These are phyloP conservation scores for Drosophila willistoni DNA, from an alignment of 1,140 invertebrate genomes.

Conservation along the genomic window DNA sequence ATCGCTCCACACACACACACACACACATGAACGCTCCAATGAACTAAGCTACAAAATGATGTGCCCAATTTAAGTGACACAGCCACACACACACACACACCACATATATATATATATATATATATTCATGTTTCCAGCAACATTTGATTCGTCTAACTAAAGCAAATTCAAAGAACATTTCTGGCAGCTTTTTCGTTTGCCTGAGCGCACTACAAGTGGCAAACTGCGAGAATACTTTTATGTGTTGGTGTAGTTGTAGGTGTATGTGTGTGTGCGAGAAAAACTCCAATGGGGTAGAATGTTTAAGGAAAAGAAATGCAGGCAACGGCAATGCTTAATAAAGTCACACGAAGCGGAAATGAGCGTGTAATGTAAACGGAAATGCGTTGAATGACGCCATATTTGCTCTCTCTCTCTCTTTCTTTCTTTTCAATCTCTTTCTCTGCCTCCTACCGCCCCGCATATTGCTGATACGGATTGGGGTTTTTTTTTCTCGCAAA, in stretches of 20 bases:
- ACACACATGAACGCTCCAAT: constrained; percentile 17
- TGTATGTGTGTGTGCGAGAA: neutral
- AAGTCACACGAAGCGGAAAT: constrained; percentile 78
- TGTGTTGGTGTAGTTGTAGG: neutral
- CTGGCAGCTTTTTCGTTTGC: constrained; percentile 59
- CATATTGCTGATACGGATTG: constrained; percentile 1
- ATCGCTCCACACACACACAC: neutral
- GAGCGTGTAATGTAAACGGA: constrained; percentile 80
- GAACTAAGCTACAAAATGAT: constrained; percentile 56
- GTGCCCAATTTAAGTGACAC: constrained; percentile 52
- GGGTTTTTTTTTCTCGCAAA: constrained; percentile 14
- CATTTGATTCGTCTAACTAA: constrained; percentile 55
- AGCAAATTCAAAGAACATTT: constrained; percentile 65
- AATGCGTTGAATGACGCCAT: constrained; percentile 77
- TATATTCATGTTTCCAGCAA: neutral
- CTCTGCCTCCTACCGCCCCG: neutral
- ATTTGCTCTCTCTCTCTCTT: constrained; percentile 39
- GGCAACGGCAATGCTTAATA: constrained; percentile 65
- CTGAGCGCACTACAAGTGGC: constrained; percentile 67
- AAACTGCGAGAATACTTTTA: constrained; percentile 1
- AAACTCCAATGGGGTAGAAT: constrained; percentile 15
- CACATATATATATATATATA: neutral
- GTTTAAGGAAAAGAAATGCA: constrained; percentile 38
- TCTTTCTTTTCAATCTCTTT: neutral
- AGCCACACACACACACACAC: constrained; percentile 10